Evolutionary conservation across 2,797 vertebrate species (phyloP).

Genomic region (Pteronotus mesoamericanus): DNA sequence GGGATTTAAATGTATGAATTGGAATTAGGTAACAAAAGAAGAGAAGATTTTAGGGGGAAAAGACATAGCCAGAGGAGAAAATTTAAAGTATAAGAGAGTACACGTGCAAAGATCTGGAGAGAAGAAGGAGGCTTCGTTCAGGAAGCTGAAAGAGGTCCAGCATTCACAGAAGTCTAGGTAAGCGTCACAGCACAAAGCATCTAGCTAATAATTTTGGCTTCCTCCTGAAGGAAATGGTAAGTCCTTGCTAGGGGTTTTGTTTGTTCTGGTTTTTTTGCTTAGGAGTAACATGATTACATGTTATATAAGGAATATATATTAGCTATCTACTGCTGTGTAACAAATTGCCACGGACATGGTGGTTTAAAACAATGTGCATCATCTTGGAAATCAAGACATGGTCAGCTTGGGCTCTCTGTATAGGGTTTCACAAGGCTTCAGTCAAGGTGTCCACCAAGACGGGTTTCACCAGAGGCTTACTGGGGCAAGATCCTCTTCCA

Average conservation of each 20-base stretch:
- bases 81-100: not conserved
- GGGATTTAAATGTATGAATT: not conserved
- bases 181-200: not conserved
- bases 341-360: not conserved
- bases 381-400: not conserved
- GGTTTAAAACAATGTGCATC: not conserved
- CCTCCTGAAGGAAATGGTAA: not conserved
- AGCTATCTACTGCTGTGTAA: not conserved
- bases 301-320: not conserved
- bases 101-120: not conserved
- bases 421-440: not conserved
- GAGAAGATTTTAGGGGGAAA: not conserved
- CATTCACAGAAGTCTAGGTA: not conserved
- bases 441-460: not conserved
- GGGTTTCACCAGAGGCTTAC: not conserved
- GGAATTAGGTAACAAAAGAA: not conserved
- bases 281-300: not conserved
- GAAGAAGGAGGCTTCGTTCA: not conserved
- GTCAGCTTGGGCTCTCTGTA: not conserved
- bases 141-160: not conserved
- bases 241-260: not conserved
- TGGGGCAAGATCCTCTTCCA: not conserved
- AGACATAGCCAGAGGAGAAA: not conserved
- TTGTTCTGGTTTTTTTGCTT: not conserved
- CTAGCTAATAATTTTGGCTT: not conserved